Base-by-base conservation (phyloP, 2,888 invertebrate species). In the Synanthedon andrenaeformis region DNA sequence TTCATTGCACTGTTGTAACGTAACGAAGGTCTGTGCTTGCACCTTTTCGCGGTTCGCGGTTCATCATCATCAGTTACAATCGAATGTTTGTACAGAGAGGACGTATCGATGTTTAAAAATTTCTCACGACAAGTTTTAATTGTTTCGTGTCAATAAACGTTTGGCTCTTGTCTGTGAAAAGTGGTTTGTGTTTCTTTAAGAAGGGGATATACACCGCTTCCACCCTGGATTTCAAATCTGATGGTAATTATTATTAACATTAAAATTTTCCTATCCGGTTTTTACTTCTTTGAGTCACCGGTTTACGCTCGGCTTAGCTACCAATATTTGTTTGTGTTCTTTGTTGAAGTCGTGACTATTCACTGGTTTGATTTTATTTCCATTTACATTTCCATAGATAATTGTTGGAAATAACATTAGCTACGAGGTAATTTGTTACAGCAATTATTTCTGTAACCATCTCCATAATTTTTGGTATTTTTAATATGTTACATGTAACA, bases 191-290 rank as follows among this genome's bases (percentile, higher is more conserved):
- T 65, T 69, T 57, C 60, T 62, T 59, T 13, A 35, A 35, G 1
- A 35, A 51, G 61, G 62, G 65, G 54, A 57, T n/a, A 28, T 6
- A 11, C 41, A 63, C 61, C 49, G 55, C 63, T 57, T 62, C 62
- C 83, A 82, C 64, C 72, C 82, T 83, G 83, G 83, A 83, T 82
- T 74, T 75, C 71, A 69, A 73, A 63, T 64, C 73, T 62, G 72
- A 78, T 69, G 83, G 83, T 83, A 69, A 62, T 49, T 51, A 42
- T 48, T 42, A 42, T 53, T 53, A 50, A 49, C 48, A 28, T 41
- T 48, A 10, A 4, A 11, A 13, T 51, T 41, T 45, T 13, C 52
- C 52, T 51, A 52, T 51, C 17, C 51, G 45, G 52, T 54, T 54
- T 17, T 45, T 51, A 35, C 35, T 35, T 12, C 28, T 57, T 54